Conservation (phyloP, 2,888 invertebrate genomes). For the Gibbula magus region DNA sequence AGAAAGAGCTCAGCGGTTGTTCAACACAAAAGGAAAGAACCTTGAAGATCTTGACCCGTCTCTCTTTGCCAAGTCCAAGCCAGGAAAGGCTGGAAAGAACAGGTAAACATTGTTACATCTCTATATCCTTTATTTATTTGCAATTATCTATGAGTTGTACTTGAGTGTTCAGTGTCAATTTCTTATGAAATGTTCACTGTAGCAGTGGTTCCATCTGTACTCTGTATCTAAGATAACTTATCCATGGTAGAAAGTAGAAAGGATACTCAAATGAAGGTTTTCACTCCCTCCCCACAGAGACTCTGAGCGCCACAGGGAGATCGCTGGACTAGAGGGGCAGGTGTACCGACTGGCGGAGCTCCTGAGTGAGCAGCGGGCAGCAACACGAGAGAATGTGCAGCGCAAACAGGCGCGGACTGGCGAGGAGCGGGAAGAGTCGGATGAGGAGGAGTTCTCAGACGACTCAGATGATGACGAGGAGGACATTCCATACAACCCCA, state of each 20-base stretch:
- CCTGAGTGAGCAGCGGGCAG: slow-evolving; percentile 87
- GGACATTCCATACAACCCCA: slow-evolving; percentile 99
- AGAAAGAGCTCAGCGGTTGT: slow-evolving; percentile 96
- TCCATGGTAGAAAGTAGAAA: too few relatives aligned
- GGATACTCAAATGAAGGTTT: background rate
- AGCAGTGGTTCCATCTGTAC: too few relatives aligned
- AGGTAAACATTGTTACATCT: slow-evolving; percentile 59
- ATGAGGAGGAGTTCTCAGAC: slow-evolving; percentile 69
- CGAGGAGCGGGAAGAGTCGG: slow-evolving; percentile 83
- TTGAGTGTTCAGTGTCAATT: too few relatives aligned
- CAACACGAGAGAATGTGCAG: slow-evolving; percentile 98
- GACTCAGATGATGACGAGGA: slow-evolving; percentile 82
- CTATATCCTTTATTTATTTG: too few relatives aligned
- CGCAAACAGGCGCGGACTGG: slow-evolving; percentile 91
- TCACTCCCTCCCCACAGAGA: slow-evolving; percentile 51
- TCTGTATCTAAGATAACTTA: too few relatives aligned
- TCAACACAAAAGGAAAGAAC: slow-evolving; percentile 89
- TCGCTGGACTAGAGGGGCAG: slow-evolving; percentile 91
- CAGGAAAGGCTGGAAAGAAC: slow-evolving; percentile 79
- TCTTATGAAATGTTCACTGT: too few relatives aligned
- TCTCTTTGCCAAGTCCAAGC: slow-evolving; percentile 91
- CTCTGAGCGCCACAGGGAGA: slow-evolving; percentile 85
- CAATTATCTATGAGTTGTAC: too few relatives aligned
- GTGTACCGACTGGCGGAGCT: slow-evolving; percentile 91
- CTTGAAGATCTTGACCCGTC: slow-evolving; percentile 93